Evolutionary conservation across 2,113 vertebrate genomes (phyloP).

Genomic region (Pipra filicauda): DNA sequence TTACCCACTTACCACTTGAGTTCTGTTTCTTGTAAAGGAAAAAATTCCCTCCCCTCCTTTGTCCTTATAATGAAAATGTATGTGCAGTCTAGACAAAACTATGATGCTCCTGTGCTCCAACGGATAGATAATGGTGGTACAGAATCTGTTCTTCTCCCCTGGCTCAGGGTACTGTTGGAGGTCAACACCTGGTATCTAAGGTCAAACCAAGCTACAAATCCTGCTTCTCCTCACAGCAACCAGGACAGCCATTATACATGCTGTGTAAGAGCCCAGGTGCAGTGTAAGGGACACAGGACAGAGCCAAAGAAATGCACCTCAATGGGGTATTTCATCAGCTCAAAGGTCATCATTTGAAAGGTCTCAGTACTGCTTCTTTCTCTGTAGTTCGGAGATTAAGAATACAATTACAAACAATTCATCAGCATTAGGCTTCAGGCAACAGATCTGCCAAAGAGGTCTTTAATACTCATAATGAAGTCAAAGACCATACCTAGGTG

Average conservation of each 20-base stretch:
- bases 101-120: neutral
- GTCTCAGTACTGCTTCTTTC: neutral
- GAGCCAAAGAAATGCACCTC: neutral
- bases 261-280: neutral
- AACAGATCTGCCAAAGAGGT: neutral
- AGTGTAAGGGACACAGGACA: neutral
- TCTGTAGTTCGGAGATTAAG: neutral
- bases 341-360: neutral
- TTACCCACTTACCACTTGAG: neutral
- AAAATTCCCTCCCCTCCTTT: neutral
- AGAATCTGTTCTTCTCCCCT: neutral
- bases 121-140: neutral
- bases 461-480: neutral
- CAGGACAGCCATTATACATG: neutral
- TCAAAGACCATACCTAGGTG: neutral
- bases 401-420: neutral
- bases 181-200: neutral
- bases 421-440: neutral
- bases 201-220: neutral
- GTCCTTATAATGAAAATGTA: neutral
- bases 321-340: neutral
- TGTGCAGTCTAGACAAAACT: neutral
- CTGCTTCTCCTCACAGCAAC: neutral
- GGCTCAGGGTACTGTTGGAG: neutral
- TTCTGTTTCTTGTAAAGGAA: neutral